Base-by-base conservation (phyloP, 2,888 invertebrate genomes). In the Agrilus cyanescens region DNA sequence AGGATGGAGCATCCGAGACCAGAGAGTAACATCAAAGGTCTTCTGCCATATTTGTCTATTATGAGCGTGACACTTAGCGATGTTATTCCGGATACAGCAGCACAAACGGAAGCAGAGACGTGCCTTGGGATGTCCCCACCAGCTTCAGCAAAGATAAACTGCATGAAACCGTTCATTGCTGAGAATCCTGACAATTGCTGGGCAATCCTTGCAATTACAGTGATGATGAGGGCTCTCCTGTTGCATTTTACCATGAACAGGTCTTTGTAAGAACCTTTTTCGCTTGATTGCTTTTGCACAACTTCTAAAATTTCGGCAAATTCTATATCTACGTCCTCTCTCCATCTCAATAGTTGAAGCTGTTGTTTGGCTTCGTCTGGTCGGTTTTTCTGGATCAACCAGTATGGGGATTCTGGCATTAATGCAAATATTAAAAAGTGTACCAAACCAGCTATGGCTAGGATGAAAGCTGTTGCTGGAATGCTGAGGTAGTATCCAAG, bases 341-440 rank as follows among this genome's bases (percentile, higher is more conserved):
- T 51, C 16, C 53, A 47, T 35, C 59, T 46, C 12, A 61, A 46
- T 37, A 49, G 51, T 31, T 42, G 41, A 35, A 61, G 45, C 10
- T 52, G 50, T n/a, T 46, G 42, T 45, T 52, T 50, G 0, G 61
- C 60, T 38, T 55, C 49, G 1, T 49, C 50, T 4, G 40, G 32
- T 10, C 45, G 45, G 2, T 51, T 48, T 40, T 56, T 55, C 55
- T 60, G 57, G 2, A 61, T 39, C 6, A 53, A 48, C 43, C 55
- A 58, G 42, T 61, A 61, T 0, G 62, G 62, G 3, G 54, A 55
- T 49, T 62, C 62, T 1, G 62, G 60, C 55, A 60, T 55, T 15
- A 50, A 46, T 4, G 31, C 33, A 36, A 58, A 56, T 1, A 50
- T 38, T 12, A 51, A 12, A 10, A 57, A 41, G 37, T 52, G 54